Base-by-base conservation (phyloP, 2,797 vertebrate species). In the Argyrosomus regius region DNA sequence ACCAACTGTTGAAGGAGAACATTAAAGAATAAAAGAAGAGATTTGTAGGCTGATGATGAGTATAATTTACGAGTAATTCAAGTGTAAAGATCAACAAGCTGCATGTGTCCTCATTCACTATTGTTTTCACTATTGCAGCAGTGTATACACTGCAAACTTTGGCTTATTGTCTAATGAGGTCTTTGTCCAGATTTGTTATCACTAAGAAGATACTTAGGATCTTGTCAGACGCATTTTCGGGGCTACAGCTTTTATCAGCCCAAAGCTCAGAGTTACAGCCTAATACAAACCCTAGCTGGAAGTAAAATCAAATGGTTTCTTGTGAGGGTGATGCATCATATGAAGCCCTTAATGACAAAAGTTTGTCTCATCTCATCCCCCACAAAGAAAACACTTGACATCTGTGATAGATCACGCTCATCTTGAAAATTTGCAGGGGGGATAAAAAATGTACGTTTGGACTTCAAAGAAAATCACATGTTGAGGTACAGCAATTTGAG, bases 231-330 rank as follows among this genome's bases (percentile, higher is more conserved):
- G 57, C 80, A 75, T 88, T 82, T 68, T 10, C 78, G 70, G 76
- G 71, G 66, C 56, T 76, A 13, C 67, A 78, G 65, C 72, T 85
- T 87, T 85, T 71, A 86, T 81, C 84, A 84, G 81, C 59, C 57
- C 63, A 64, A 57, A 78, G 85, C 88, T 77, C 70, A 60, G 75
- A 35, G 61, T 76, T 78, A 74, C 70, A 72, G 82, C 67, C 81
- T 81, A 80, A 83, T 72, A 76, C 82, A 80, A 82, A 84, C 70
- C 64, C 22, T 71, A 69, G 48, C 73, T 83, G 41, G 58, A 74
- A 84, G 79, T 67, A 75, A 86, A 91, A 91, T 87, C 79, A 73
- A 85, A 86, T 75, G 72, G 78, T 87, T 77, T 88, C 80, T 64
- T 77, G 39, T 86, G 50, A 82, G 72, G 64, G 52, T 49, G 50